Percentiles rank a stretch among this genome's conserved stretches.
Conservation (phyloP, 2,888 invertebrate genomes). For the Hydrotaea cyrtoneurina region DNA sequence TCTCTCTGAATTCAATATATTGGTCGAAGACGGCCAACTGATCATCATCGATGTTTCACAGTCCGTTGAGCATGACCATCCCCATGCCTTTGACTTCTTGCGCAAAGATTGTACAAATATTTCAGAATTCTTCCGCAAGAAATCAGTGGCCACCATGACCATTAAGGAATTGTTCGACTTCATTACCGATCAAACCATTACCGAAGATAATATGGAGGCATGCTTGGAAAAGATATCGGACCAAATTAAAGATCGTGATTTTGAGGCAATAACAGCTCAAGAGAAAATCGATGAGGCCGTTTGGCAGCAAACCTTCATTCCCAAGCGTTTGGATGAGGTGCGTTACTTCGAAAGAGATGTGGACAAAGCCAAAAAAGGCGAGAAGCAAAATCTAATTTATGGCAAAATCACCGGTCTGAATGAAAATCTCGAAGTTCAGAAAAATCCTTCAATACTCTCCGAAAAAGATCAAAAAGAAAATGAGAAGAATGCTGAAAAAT, state of each 20-base stretch:
- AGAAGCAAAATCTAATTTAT: slow-evolving; percentile 88
- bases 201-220: slow-evolving; percentile 88
- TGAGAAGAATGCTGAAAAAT: slow-evolving; percentile 55
- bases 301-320: slow-evolving; percentile 96
- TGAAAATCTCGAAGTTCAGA: slow-evolving; percentile 88
- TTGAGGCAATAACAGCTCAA: slow-evolving; percentile 86
- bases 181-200: slow-evolving; percentile 94
- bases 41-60: slow-evolving; percentile 99
- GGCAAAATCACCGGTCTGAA: slow-evolving; percentile 93
- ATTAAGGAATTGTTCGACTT: slow-evolving; percentile 97
- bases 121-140: slow-evolving; percentile 93
- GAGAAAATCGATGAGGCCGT: slow-evolving; percentile 94
- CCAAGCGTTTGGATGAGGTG: slow-evolving; percentile 94
- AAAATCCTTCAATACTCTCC: slow-evolving; percentile 84
- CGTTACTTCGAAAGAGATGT: slow-evolving; percentile 91
- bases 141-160: slow-evolving; percentile 94
- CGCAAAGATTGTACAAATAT: slow-evolving; percentile 97
- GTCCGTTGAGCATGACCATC: slow-evolving; percentile 99
- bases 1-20: slow-evolving; percentile 96
- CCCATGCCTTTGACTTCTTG: slow-evolving; percentile 95
- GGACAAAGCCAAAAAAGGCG: slow-evolving; percentile 88
- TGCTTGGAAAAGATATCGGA: slow-evolving; percentile 89
- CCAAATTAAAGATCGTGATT: slow-evolving; percentile 84
- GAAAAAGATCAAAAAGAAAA: slow-evolving; percentile 71
- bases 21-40: slow-evolving; percentile 91